Evolutionary conservation across 2,888 invertebrate species (phyloP).

Genomic region (Philhelius pedissequus): DNA sequence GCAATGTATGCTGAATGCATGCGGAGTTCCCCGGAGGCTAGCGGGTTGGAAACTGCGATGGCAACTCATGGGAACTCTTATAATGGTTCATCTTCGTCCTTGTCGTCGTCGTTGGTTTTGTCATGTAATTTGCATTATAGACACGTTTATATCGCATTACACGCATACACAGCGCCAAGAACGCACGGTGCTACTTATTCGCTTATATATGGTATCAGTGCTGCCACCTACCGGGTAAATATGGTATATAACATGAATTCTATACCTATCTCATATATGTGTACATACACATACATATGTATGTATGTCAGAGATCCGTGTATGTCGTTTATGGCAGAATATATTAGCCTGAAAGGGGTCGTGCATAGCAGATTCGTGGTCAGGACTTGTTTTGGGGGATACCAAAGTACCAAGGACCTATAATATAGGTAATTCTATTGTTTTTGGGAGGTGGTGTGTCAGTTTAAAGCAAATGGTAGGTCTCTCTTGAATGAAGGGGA

Average conservation of each 20-base stretch:
- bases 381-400: neutral
- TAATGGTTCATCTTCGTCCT: conserved; percentile 18
- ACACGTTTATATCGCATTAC: conserved; percentile 62
- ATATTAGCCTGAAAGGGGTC: neutral
- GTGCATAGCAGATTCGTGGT: neutral
- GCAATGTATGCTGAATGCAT: conserved; percentile 23
- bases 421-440: conserved; percentile 14
- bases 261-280: too few relatives aligned
- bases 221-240: conserved; percentile 19
- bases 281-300: too few relatives aligned
- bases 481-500: neutral
- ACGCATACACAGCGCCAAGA: conserved; percentile 48
- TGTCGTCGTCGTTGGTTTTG: conserved; percentile 31
- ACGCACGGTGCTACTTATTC: conserved; percentile 27
- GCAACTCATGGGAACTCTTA: neutral
- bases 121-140: conserved; percentile 65
- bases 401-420: neutral
- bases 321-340: conserved; percentile 1
- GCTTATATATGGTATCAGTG: conserved; percentile 7
- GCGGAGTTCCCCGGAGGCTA: conserved; percentile 28
- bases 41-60: neutral
- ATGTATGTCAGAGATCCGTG: neutral
- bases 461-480: conserved; percentile 22
- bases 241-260: conserved; percentile 21
- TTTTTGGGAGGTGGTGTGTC: conserved; percentile 22